Evolutionary conservation across 2,797 vertebrate species (phyloP), one percentile per base, ranked within the genome.

Genomic region (Epinephelus coioides): DNA sequence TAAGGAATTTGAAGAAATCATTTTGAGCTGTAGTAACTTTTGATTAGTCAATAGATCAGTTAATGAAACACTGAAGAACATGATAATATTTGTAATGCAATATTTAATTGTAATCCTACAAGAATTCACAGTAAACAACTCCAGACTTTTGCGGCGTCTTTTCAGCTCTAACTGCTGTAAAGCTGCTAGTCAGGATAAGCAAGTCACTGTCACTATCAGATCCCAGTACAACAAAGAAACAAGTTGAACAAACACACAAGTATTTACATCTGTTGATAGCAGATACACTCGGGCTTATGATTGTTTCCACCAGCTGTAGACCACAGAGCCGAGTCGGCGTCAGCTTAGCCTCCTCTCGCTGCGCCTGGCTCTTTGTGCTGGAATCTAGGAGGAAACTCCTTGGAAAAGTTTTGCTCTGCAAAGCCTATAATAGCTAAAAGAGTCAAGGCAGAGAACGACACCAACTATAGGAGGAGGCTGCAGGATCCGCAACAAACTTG

Each of bases 241-340:
- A 27, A 73, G 50, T 69, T 81, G 43, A 78, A 71, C 44, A 70
- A 71, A 83, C 60, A 49, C 64, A n/a, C 21, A 78, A 86, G 76
- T 85, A 85, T 88, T 85, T 86, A 74, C 86, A 86, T 90, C 72
- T 92, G 85, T 82, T 89, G 84, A 84, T 90, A 73, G 83, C 76
- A 87, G 83, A 84, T 85, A 80, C 49, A 61, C 82, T 77, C 18
- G 49, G 72, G 21, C 73, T 72, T 69, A 55, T 90, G 83, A 90
- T 91, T 90, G 89, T 89, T 92, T 94, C 90, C 89, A 93, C 88
- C 82, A 88, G 84, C 89, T 88, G 74, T 76, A 87, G 85, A 90
- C 91, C 90, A 81, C 87, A 91, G 78, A 91, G 82, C 67, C 34
- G 49, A 85, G 73, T 67, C 40, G 73, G 86, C 86, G 57, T 91